These are phyloP conservation scores for Sceloporus undulatus DNA, from an alignment of 2,113 vertebrate genomes.

Conservation along the genomic window DNA sequence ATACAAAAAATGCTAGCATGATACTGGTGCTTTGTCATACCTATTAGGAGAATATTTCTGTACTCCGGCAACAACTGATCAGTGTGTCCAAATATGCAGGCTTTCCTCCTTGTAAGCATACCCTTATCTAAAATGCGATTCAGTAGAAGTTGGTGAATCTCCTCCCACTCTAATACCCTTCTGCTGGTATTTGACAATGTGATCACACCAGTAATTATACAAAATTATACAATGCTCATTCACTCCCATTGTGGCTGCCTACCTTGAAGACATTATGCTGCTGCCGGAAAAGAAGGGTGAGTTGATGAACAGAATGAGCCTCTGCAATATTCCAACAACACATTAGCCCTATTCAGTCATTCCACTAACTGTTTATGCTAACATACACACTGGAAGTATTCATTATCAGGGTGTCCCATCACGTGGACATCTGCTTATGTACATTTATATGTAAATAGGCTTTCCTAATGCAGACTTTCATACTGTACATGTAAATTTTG, in stretches of 20 bases:
- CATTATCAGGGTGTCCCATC: no score
- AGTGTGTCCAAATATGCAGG: conserved; percentile 43
- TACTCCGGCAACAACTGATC: conserved; percentile 63
- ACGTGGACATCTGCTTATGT: no score
- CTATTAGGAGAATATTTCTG: conserved; percentile 63
- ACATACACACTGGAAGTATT: neutral
- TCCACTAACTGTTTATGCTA: neutral
- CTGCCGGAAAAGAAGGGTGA: neutral
- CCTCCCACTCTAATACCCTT: neutral
- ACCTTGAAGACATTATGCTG: neutral
- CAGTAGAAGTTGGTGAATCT: neutral
- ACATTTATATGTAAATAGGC: no score
- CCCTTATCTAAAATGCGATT: neutral
- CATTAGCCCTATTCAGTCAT: neutral
- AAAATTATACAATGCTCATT: neutral
- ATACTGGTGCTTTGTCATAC: conserved; percentile 65
- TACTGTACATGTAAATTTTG: neutral
- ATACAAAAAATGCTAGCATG: conserved; percentile 66
- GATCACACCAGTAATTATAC: neutral
- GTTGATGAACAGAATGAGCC: neutral
- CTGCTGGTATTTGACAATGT: neutral
- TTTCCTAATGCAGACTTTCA: neutral
- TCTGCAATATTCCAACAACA: neutral
- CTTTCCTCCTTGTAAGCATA: conserved; percentile 26
- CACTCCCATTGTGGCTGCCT: neutral